Evolutionary conservation across 1,140 invertebrate genomes (phyloP).

Genomic region (Drosophila insularis): DNA sequence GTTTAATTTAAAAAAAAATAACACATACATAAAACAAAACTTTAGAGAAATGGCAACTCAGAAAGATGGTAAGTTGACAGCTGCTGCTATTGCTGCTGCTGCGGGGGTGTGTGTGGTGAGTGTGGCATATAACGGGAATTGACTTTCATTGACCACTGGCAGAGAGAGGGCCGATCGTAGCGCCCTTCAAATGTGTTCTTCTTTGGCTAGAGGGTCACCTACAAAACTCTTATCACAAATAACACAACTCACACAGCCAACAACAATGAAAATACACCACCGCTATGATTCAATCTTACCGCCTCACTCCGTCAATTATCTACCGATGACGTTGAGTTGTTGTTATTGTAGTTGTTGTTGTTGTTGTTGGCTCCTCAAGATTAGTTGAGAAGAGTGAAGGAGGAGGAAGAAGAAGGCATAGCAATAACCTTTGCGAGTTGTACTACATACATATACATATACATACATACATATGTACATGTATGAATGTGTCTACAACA

Average conservation of each 20-base stretch:
- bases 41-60: slow-evolving; percentile 30
- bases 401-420: slow-evolving; percentile 18
- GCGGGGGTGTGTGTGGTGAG: neutral
- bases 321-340: slow-evolving; percentile 43
- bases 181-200: slow-evolving; percentile 67
- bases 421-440: slow-evolving; percentile 36
- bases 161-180: slow-evolving; percentile 2
- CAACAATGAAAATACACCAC: slow-evolving; percentile 12
- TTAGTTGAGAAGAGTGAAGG: slow-evolving; percentile 38
- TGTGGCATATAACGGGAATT: slow-evolving; percentile 10
- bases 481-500: slow-evolving; percentile 20
- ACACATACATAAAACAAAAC: neutral
- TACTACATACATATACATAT: slow-evolving; percentile 4
- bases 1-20: neutral
- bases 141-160: slow-evolving; percentile 32
- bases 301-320: slow-evolving; percentile 59
- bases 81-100: neutral
- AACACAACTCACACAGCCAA: neutral
- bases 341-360: slow-evolving; percentile 11
- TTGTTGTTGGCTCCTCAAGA: slow-evolving; percentile 48
- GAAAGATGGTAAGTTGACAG: slow-evolving; percentile 38
- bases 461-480: slow-evolving; percentile 14
- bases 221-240: slow-evolving; percentile 68
- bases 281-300: slow-evolving; percentile 46
- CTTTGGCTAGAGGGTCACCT: slow-evolving; percentile 64